Evolutionary conservation across 2,797 vertebrate species (phyloP), one percentile per base, ranked within the genome.

Genomic region (Pteropus rufus): DNA sequence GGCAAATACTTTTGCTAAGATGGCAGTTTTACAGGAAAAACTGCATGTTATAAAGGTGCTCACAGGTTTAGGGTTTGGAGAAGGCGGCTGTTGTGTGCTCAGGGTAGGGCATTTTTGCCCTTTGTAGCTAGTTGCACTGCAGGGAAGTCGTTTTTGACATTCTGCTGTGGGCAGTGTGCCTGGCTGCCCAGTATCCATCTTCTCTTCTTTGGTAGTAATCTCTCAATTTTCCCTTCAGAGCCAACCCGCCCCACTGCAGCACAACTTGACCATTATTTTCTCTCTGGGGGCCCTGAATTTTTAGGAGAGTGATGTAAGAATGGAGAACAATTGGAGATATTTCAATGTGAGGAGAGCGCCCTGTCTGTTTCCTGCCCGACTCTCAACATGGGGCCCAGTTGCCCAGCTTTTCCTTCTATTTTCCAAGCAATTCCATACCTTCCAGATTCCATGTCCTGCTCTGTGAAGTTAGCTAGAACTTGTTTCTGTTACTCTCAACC

Each of bases 241-340:
- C 14, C 89, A 85, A 0, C 1, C 23, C 34, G 4, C 5, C 9
- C 5, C 15, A 34, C 34, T 23, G 34, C 41, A 65, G 34, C 29
- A 56, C 15, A 49, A 18, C 31, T 15, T 34, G 34, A n/a, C 31
- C 67, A 36, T 76, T 19, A 16, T n/a, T 77, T 31, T 88, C 12
- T 60, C 60, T 88, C 65, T 26, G 18, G 41, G 54, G 34, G 44
- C 76, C 26, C 34, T 80, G 44, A 18, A 21, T 26, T 69, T 83
- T 69, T 39, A 49, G 19, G 29, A 65, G 26, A 34, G 29, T 93
- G 94, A 93, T 94, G 46, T 81, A 81, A 97, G 79, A 88, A 56
- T 67, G 92, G 62, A 26, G 73, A 89, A 64, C 73, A 52, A 26
- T 2, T 1, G 16, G 31, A 76, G 54, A 31, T 60, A 39, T 56